Evolutionary conservation across 2,797 vertebrate species (phyloP).

Genomic region (Sebastes steindachneri): DNA sequence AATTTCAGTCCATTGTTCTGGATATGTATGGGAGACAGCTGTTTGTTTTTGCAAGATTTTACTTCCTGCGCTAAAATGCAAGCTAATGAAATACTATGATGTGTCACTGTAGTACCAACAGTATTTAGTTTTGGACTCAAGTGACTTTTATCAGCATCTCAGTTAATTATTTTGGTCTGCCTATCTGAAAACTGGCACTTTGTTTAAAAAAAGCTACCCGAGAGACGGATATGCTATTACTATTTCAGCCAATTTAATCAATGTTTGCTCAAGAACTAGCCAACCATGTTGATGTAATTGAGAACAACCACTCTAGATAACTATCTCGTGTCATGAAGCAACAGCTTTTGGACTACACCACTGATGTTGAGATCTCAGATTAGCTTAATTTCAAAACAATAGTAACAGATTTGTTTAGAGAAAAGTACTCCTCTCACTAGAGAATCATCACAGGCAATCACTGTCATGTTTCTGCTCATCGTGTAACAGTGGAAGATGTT

Average conservation of each 20-base stretch:
- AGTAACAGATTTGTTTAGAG: not conserved
- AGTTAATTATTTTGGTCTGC: not conserved
- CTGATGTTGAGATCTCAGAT: not conserved
- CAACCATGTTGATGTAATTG: not conserved
- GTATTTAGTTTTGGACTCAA: not conserved
- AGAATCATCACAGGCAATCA: not conserved
- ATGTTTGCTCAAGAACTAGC: not conserved
- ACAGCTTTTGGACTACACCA: not conserved
- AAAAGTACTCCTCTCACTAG: not conserved
- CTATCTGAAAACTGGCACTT: not conserved
- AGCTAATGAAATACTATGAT: not conserved
- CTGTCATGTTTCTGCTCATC: not conserved
- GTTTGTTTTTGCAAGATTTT: slow-evolving; percentile 6
- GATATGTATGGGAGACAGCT: not conserved
- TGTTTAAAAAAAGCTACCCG: not conserved
- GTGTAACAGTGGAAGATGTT: not conserved
- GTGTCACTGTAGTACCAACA: not conserved
- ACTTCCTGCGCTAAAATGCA: not conserved
- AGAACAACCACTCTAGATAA: not conserved
- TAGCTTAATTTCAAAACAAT: not conserved
- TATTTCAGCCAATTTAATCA: not conserved
- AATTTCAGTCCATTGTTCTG: slow-evolving; percentile 17
- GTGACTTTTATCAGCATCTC: not conserved
- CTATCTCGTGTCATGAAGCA: slow-evolving; percentile 2
- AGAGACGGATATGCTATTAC: not conserved